phyloP scores from a whole-genome alignment of 2,888 invertebrate species.

The Dendrolimus pini region DNA sequence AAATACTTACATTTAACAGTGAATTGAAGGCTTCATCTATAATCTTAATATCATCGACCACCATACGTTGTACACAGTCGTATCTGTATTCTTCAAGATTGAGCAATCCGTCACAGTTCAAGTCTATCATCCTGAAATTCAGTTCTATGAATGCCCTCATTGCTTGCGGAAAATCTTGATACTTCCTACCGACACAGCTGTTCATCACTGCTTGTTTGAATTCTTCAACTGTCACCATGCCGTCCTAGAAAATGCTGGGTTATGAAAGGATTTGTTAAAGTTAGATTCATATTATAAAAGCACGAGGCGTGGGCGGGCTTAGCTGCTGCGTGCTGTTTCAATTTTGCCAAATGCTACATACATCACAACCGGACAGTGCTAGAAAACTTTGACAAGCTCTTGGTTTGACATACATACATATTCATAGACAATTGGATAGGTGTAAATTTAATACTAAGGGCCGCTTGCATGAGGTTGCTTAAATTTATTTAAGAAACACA shows the following conservation, averaged over 20 bases:
- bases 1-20: constrained; percentile 82
- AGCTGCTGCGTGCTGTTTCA: constrained; percentile 24
- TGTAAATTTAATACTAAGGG: too few relatives aligned
- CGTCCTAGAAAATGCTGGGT: constrained; percentile 78
- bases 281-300: constrained; percentile 17
- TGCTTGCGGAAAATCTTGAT: constrained; percentile 88
- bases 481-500: too few relatives aligned
- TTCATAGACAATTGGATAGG: too few relatives aligned
- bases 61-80: constrained; percentile 88
- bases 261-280: constrained; percentile 11
- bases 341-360: background rate
- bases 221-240: constrained; percentile 87
- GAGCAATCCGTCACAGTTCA: constrained; percentile 87
- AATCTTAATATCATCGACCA: constrained; percentile 84
- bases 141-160: constrained; percentile 92
- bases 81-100: constrained; percentile 88
- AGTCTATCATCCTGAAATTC: constrained; percentile 88
- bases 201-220: constrained; percentile 88
- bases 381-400: too few relatives aligned
- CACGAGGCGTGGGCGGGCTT: constrained; percentile 43
- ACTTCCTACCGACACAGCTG: constrained; percentile 86
- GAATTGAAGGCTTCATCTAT: constrained; percentile 87
- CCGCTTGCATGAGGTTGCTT: too few relatives aligned
- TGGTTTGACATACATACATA: too few relatives aligned
- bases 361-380: background rate